A percentile compares a stretch with the other conserved stretches of the same genome.
phyloP scores from a whole-genome alignment of 1,140 invertebrate species.

The Drosophila nannoptera region DNA sequence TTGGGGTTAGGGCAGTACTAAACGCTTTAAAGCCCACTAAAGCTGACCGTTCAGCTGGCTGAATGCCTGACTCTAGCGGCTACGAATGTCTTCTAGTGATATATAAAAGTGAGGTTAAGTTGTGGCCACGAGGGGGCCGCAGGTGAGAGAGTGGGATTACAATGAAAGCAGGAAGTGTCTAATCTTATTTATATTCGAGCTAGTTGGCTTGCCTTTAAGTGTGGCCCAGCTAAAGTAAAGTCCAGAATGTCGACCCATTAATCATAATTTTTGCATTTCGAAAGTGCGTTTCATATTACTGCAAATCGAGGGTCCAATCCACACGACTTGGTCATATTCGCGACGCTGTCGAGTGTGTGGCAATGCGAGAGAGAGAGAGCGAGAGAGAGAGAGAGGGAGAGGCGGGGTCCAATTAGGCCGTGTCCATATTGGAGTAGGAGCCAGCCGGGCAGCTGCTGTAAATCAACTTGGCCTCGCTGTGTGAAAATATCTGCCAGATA shows the following conservation, averaged over 20 bases:
- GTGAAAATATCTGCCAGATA: constrained; percentile 41
- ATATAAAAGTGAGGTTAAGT: neutral
- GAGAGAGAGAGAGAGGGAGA: too few species aligned
- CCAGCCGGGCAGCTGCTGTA: constrained; percentile 29
- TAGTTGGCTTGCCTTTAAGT: constrained; percentile 1
- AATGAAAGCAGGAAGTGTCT: neutral
- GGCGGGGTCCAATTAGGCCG: constrained; percentile 63
- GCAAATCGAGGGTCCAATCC: constrained; percentile 43
- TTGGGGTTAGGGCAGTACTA: constrained; percentile 18
- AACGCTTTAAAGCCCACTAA: neutral
- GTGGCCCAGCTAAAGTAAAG: constrained; percentile 6
- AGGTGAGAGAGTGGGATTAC: too few species aligned
- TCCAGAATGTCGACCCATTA: constrained; percentile 48
- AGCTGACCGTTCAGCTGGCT: neutral
- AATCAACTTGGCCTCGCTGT: constrained; percentile 32
- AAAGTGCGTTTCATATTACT: constrained; percentile 71
- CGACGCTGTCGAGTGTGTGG: constrained; percentile 29
- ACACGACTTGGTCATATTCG: constrained; percentile 5
- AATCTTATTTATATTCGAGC: constrained; percentile 12
- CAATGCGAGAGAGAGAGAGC: constrained; percentile 34
- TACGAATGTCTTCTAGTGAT: too few species aligned
- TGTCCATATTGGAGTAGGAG: constrained; percentile 14
- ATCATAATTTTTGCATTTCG: constrained; percentile 62
- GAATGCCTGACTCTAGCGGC: too few species aligned
- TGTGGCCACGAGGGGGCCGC: too few species aligned